These are phyloP conservation scores for Euthynnus affinis DNA, from an alignment of 2,797 vertebrate species.

Conservation along the genomic window DNA sequence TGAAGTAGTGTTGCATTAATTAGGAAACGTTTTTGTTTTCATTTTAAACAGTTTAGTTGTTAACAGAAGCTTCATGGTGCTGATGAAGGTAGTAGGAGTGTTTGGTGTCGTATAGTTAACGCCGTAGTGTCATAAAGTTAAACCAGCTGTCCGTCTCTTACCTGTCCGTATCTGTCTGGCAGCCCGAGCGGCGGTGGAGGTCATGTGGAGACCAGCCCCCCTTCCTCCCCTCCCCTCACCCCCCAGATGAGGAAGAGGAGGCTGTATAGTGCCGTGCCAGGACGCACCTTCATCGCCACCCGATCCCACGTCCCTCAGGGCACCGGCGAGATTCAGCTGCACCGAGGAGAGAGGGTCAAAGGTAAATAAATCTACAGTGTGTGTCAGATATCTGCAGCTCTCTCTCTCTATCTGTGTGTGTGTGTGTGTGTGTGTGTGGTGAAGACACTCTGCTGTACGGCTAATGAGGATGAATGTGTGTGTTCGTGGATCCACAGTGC, in stretches of 20 bases:
- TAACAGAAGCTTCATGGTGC: too few relatives aligned
- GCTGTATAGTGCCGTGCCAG: constrained; percentile 96
- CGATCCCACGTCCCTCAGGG: constrained; percentile 94
- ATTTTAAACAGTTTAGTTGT: too few relatives aligned
- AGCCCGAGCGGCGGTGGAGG: constrained; percentile 87
- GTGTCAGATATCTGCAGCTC: background rate
- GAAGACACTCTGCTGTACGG: too few relatives aligned
- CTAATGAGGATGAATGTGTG: too few relatives aligned
- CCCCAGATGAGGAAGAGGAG: constrained; percentile 93
- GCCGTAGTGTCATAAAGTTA: background rate
- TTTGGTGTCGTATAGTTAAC: too few relatives aligned
- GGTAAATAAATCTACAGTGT: constrained; percentile 80
- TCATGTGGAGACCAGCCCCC: constrained; percentile 85
- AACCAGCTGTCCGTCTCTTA: background rate
- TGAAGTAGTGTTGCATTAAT: too few relatives aligned
- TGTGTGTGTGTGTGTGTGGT: too few relatives aligned
- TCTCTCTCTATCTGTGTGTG: too few relatives aligned
- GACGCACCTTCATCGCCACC: constrained; percentile 95
- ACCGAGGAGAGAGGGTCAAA: constrained; percentile 95
- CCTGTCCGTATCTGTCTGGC: background rate
- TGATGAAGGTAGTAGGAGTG: too few relatives aligned
- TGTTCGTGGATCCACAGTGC: constrained; percentile 81
- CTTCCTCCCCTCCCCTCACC: constrained; percentile 81
- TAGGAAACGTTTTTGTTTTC: too few relatives aligned
- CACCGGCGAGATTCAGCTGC: constrained; percentile 92